These are phyloP conservation scores for Mystacornis crossleyi DNA, from an alignment of 2,113 vertebrate genomes.

Conservation along the genomic window DNA sequence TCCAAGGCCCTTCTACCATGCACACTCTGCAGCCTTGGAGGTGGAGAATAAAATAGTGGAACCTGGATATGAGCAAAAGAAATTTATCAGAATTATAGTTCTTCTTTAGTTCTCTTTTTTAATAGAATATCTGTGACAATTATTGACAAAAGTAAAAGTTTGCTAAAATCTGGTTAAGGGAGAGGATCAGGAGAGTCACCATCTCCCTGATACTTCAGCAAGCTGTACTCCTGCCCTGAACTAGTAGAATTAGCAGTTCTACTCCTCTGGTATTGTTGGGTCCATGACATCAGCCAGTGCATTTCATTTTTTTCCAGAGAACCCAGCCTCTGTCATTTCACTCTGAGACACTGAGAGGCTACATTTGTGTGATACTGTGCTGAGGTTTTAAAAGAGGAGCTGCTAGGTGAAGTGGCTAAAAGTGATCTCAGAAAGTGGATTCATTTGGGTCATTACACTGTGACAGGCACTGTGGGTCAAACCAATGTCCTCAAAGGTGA, in stretches of 20 bases:
- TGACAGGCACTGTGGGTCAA: background rate
- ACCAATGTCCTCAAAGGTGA: background rate
- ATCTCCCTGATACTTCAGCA: background rate
- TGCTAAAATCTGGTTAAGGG: background rate
- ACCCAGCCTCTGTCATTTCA: background rate
- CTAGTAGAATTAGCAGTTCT: background rate
- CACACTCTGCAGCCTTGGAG: background rate
- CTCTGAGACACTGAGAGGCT: background rate
- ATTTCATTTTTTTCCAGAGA: background rate
- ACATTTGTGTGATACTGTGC: background rate
- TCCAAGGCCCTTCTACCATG: no score
- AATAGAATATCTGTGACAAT: background rate
- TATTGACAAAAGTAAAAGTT: background rate
- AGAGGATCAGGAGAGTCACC: background rate
- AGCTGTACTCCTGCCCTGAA: background rate
- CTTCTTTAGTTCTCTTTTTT: background rate
- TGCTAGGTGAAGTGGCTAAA: background rate
- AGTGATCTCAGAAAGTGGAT: background rate
- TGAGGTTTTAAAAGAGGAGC: background rate
- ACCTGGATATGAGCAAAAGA: background rate
- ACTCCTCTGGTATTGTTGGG: accelerated
- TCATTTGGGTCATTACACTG: background rate
- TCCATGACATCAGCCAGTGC: background rate
- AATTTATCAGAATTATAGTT: background rate
- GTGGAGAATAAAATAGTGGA: background rate